Evolutionary conservation across 30 jellyfish, hydroid and myxozoan genomes (phyloP).

Genomic region (Nemopilema nomurai): DNA sequence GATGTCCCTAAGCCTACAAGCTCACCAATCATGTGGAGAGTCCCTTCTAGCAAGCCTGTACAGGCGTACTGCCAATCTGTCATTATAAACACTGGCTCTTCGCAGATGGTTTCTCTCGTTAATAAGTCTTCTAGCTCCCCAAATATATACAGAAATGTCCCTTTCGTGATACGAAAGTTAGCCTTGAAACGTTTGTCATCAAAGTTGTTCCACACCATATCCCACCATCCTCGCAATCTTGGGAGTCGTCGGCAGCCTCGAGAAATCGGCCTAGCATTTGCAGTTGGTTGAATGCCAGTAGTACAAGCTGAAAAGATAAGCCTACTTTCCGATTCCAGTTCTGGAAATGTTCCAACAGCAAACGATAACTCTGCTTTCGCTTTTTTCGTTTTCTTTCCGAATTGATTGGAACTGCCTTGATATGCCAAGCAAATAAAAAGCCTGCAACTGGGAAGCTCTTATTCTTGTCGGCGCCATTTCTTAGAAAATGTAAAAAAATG

Average conservation of each 20-base stretch:
- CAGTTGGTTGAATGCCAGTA: constrained; percentile 12
- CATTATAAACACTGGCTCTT: constrained; percentile 57
- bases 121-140: constrained; percentile 13
- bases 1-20: constrained; percentile 48
- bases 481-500: not conserved
- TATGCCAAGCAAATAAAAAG: constrained; percentile 6
- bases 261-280: no score
- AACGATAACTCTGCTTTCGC: constrained; percentile 21
- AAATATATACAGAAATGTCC: constrained; percentile 24
- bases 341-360: constrained; percentile 9
- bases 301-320: constrained; percentile 23
- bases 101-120: constrained; percentile 34
- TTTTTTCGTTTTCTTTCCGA: not conserved
- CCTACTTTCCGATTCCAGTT: constrained; percentile 18
- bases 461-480: constrained; percentile 13
- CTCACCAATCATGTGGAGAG: constrained; percentile 53
- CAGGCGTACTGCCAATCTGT: constrained; percentile 40
- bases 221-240: constrained; percentile 48
- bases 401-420: constrained; percentile 15
- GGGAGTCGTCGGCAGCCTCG: constrained; percentile 43
- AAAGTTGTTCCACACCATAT: constrained; percentile 41
- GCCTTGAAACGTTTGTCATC: constrained; percentile 33
- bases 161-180: constrained; percentile 38
- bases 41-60: constrained; percentile 61
- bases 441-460: constrained; percentile 14